Evolutionary conservation across 2,888 invertebrate species (phyloP).

Genomic region (Drosophila demipolita): DNA sequence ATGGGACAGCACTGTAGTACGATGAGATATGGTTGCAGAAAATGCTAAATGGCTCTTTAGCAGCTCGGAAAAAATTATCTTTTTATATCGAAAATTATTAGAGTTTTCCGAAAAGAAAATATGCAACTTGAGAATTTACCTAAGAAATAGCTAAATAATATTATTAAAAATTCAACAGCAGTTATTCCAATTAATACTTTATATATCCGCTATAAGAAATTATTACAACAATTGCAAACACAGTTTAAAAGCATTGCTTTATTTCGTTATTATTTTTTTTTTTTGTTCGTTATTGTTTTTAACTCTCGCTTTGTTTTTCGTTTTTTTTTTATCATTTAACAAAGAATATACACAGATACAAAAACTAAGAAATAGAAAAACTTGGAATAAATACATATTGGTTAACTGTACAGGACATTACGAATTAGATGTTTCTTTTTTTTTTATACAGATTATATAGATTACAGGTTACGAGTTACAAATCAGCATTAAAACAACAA

Average conservation of each 20-base stretch:
- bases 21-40: constrained; percentile 7
- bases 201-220: neutral
- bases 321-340: constrained; percentile 50
- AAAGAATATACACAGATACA: constrained; percentile 70
- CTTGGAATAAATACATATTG: constrained; percentile 63
- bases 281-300: constrained; percentile 27
- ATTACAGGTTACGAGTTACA: constrained; percentile 30
- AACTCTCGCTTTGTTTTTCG: constrained; percentile 29
- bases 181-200: neutral
- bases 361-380: constrained; percentile 58
- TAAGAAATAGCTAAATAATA: neutral
- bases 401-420: constrained; percentile 62
- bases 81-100: neutral
- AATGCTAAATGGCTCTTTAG: neutral
- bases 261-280: constrained; percentile 13
- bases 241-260: constrained; percentile 52
- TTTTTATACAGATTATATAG: constrained; percentile 19
- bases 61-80: neutral
- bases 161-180: neutral
- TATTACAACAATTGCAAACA: constrained; percentile 17
- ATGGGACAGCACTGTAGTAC: neutral
- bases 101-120: neutral
- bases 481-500: constrained; percentile 66
- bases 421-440: constrained; percentile 17
- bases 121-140: too few species aligned